Percentiles rank a stretch among this genome's conserved stretches.
These are phyloP conservation scores for Myathropa florea DNA, from an alignment of 2,888 invertebrate species.

Conservation along the genomic window DNA sequence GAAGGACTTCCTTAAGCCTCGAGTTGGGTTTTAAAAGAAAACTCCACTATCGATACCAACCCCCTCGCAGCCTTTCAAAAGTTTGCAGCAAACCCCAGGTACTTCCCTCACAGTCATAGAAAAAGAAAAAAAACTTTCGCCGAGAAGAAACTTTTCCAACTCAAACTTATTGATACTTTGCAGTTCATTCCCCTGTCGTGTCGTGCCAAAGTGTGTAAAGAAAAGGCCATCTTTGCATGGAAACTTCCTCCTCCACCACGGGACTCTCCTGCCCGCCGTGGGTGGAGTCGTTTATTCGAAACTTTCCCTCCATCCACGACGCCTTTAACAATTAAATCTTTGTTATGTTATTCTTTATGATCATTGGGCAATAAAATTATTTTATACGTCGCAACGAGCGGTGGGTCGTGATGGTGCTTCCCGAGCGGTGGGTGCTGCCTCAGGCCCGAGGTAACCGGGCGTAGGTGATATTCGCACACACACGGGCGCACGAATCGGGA, in stretches of 20 bases:
- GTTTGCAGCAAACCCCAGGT: not conserved
- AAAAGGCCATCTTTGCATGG: not conserved
- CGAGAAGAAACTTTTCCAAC: not conserved
- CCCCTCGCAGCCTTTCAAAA: not conserved
- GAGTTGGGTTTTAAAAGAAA: not conserved
- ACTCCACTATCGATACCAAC: not conserved
- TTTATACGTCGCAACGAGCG: slow-evolving; percentile 17
- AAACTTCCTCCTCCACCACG: not conserved
- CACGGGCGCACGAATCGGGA: not conserved
- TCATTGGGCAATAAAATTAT: slow-evolving; percentile 67
- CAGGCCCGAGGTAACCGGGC: slow-evolving; percentile 8
- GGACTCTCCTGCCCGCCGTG: not conserved
- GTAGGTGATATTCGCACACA: not conserved
- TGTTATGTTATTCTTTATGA: slow-evolving; percentile 61
- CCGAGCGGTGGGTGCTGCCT: too few species aligned
- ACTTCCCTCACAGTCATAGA: not conserved
- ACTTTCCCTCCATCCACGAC: not conserved
- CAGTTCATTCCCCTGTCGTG: not conserved
- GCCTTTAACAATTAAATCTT: slow-evolving; percentile 55
- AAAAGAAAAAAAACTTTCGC: not conserved
- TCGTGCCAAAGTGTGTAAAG: not conserved
- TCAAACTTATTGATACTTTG: not conserved
- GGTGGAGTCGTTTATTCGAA: not conserved
- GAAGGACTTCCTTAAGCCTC: not conserved
- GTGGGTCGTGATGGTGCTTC: slow-evolving; percentile 14